These are phyloP conservation scores for Cybosia mesomella DNA, from an alignment of 2,888 invertebrate species.

Conservation along the genomic window DNA sequence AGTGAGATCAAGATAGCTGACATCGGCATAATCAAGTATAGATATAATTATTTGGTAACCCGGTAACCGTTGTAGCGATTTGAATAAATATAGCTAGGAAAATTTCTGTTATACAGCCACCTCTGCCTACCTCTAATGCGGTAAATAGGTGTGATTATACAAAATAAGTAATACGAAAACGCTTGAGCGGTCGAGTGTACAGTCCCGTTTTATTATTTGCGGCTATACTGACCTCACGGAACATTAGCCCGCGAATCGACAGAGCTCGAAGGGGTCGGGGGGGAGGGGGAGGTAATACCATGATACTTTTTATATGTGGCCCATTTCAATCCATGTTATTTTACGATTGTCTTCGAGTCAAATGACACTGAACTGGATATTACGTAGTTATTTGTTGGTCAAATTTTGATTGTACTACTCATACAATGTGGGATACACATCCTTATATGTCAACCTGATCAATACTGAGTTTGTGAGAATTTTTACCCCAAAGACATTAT, in stretches of 20 bases:
- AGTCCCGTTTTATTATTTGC: conserved; percentile 51
- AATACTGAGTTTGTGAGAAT: too few species aligned
- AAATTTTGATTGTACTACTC: not conserved
- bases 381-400: conserved; percentile 7
- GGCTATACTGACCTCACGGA: conserved; percentile 47
- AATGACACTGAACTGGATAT: conserved; percentile 29
- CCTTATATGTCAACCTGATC: too few species aligned
- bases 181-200: conserved; percentile 35
- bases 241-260: conserved; percentile 57
- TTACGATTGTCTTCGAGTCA: conserved; percentile 40
- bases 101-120: not conserved
- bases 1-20: too few species aligned
- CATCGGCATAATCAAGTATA: too few species aligned
- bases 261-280: conserved; percentile 6
- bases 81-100: too few species aligned
- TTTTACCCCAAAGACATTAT: too few species aligned
- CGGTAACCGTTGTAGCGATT: too few species aligned
- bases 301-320: conserved; percentile 59
- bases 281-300: conserved; percentile 28
- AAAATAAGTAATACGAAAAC: conserved; percentile 2
- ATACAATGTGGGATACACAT: not conserved
- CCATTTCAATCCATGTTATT: conserved; percentile 47
- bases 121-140: not conserved
- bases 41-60: too few species aligned
- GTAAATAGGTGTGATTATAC: not conserved